A percentile compares a stretch with the other conserved stretches of the same genome.
Evolutionary conservation across 1,140 invertebrate genomes (phyloP).

Genomic region (Dryas iulia): DNA sequence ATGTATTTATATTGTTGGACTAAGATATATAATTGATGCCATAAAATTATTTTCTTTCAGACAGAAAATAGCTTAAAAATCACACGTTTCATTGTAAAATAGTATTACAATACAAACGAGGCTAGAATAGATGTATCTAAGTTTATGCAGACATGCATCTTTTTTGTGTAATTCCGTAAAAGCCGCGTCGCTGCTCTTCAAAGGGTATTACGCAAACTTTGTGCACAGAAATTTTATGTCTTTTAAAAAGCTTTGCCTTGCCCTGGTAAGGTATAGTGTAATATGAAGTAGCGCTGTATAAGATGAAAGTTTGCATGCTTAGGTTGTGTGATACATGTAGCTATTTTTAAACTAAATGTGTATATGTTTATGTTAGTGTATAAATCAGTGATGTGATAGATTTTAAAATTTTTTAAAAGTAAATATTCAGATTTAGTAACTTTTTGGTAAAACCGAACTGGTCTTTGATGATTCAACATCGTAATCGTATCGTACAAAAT

Average conservation of each 20-base stretch:
- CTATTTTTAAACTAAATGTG: not conserved
- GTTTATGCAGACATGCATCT: slow-evolving; percentile 7
- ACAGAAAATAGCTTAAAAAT: too few relatives aligned
- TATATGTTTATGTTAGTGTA: not conserved
- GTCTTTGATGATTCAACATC: too few relatives aligned
- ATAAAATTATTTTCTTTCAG: too few relatives aligned
- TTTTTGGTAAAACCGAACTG: too few relatives aligned
- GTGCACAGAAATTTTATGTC: slow-evolving; percentile 21
- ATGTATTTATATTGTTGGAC: too few relatives aligned
- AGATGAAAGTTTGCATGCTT: not conserved
- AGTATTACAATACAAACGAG: not conserved
- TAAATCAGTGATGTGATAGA: too few relatives aligned
- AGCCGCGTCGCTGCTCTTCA: slow-evolving; percentile 20
- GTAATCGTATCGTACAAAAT: too few relatives aligned
- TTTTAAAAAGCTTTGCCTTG: slow-evolving; percentile 20
- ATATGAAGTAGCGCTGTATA: not conserved
- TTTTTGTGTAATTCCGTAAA: slow-evolving; percentile 24
- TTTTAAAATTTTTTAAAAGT: too few relatives aligned
- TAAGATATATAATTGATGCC: too few relatives aligned
- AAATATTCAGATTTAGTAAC: too few relatives aligned
- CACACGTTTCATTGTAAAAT: not conserved
- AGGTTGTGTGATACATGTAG: not conserved
- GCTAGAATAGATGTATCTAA: not conserved
- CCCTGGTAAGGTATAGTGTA: slow-evolving; percentile 8
- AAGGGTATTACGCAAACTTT: slow-evolving; percentile 23